These are phyloP conservation scores for Hyposoter dolosus DNA, from an alignment of 2,888 invertebrate species.

Conservation along the genomic window DNA sequence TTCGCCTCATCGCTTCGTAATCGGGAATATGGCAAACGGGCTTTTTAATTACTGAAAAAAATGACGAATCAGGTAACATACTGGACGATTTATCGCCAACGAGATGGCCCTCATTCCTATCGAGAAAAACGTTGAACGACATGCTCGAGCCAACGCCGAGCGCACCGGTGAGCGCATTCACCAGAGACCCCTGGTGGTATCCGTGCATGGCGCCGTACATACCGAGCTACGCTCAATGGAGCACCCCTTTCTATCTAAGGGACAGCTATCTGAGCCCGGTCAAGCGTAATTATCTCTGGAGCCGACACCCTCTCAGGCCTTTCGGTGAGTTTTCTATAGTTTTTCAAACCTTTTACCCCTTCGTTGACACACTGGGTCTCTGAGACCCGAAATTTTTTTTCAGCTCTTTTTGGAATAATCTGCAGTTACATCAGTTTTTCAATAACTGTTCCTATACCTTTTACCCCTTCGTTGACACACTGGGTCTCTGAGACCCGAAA, in stretches of 20 bases:
- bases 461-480: background rate
- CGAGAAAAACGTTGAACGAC: conserved; percentile 87
- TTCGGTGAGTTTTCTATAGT: conserved; percentile 90
- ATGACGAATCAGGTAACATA: conserved; percentile 77
- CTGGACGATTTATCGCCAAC: conserved; percentile 77
- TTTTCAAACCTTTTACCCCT: background rate
- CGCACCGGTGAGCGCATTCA: conserved; percentile 92
- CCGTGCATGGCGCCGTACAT: conserved; percentile 92
- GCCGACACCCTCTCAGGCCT: conserved; percentile 95
- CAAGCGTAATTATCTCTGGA: conserved; percentile 96
- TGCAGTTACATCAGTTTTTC: too few species aligned
- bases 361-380: background rate
- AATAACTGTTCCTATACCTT: too few species aligned
- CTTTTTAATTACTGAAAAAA: background rate
- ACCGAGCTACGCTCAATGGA: conserved; percentile 88
- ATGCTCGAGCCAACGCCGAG: conserved; percentile 92
- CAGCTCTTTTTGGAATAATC: background rate
- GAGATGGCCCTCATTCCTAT: conserved; percentile 81
- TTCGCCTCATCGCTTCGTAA: background rate
- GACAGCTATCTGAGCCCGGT: conserved; percentile 96
- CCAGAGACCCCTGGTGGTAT: conserved; percentile 96
- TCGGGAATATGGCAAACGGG: background rate
- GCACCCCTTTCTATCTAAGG: conserved; percentile 91
- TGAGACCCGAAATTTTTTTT: background rate
- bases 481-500: background rate